These are phyloP conservation scores for Ostrea denselamellosa DNA, from an alignment of 1,140 invertebrate genomes.

Conservation along the genomic window DNA sequence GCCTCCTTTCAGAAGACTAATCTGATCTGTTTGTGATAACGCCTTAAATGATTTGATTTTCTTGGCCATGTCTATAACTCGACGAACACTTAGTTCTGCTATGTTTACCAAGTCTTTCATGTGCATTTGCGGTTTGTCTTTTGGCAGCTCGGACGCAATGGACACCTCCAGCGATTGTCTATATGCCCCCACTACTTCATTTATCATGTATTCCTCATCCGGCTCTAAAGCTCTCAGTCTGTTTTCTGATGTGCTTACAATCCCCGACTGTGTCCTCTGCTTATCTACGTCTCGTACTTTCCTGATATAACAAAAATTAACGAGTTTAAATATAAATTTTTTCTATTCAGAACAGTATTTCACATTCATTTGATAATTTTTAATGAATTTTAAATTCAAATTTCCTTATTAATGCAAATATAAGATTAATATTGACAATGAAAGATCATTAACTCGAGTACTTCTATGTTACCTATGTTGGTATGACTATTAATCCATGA, in stretches of 20 bases:
- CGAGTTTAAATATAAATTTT: too few species aligned
- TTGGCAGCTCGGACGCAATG: slow-evolving; percentile 72
- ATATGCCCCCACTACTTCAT: slow-evolving; percentile 76
- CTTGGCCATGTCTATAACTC: slow-evolving; percentile 79
- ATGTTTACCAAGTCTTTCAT: slow-evolving; percentile 78
- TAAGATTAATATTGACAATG: too few species aligned
- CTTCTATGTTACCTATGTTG: too few species aligned
- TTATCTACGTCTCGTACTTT: slow-evolving; percentile 69
- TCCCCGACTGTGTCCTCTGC: slow-evolving; percentile 70
- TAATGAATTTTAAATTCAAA: too few species aligned
- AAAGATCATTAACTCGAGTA: too few species aligned
- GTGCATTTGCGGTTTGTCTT: slow-evolving; percentile 65
- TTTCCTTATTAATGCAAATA: too few species aligned
- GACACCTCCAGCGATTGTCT: slow-evolving; percentile 76
- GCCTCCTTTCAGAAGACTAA: slow-evolving; percentile 79
- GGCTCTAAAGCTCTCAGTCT: slow-evolving; percentile 67
- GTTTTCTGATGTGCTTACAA: slow-evolving; percentile 70
- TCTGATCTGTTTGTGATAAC: slow-evolving; percentile 79
- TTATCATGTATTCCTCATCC: slow-evolving; percentile 74
- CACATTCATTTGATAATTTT: too few species aligned
- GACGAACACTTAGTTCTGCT: slow-evolving; percentile 78
- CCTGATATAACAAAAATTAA: slow-evolving; percentile 65
- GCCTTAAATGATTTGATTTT: slow-evolving; percentile 79
- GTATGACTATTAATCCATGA: too few species aligned
- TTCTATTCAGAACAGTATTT: too few species aligned